These are phyloP conservation scores for Mesorhabditis belari DNA, from an alignment of 2,888 invertebrate species.

Conservation along the genomic window DNA sequence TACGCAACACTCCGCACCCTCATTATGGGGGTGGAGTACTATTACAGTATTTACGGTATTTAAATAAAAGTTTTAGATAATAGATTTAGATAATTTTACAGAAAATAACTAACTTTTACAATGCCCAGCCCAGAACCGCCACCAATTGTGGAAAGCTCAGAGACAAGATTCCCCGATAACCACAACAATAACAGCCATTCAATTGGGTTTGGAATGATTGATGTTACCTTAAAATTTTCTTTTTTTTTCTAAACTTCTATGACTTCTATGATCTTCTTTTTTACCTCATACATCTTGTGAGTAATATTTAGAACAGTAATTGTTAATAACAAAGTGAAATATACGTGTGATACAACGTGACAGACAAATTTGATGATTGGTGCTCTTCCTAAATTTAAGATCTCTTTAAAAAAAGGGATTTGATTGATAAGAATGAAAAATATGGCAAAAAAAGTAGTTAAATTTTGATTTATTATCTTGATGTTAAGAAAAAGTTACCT, in stretches of 20 bases:
- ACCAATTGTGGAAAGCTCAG: slow-evolving; percentile 93
- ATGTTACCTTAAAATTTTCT: slow-evolving; percentile 32
- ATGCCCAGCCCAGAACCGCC: slow-evolving; percentile 69
- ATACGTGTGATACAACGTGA: slow-evolving; percentile 94
- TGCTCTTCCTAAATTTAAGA: slow-evolving; percentile 71
- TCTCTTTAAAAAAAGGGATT: no score
- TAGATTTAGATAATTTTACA: background rate
- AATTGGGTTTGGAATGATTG: slow-evolving; percentile 46
- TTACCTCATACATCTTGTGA: slow-evolving; percentile 41
- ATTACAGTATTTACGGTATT: no score
- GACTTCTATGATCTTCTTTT: background rate
- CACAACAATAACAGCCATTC: slow-evolving; percentile 50
- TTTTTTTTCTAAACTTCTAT: background rate
- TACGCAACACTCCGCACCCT: no score
- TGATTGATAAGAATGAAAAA: no score
- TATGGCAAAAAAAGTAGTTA: no score
- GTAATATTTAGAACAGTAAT: slow-evolving; percentile 49
- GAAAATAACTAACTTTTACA: slow-evolving; percentile 33
- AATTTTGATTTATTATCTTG: no score
- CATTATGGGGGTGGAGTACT: no score
- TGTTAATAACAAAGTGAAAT: slow-evolving; percentile 84
- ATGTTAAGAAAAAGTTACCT: slow-evolving; percentile 11
- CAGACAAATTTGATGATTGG: slow-evolving; percentile 99
- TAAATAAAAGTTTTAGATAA: background rate
- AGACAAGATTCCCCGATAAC: slow-evolving; percentile 64